These are phyloP conservation scores for Netelia melanura DNA, from an alignment of 2,888 invertebrate species.

Conservation along the genomic window DNA sequence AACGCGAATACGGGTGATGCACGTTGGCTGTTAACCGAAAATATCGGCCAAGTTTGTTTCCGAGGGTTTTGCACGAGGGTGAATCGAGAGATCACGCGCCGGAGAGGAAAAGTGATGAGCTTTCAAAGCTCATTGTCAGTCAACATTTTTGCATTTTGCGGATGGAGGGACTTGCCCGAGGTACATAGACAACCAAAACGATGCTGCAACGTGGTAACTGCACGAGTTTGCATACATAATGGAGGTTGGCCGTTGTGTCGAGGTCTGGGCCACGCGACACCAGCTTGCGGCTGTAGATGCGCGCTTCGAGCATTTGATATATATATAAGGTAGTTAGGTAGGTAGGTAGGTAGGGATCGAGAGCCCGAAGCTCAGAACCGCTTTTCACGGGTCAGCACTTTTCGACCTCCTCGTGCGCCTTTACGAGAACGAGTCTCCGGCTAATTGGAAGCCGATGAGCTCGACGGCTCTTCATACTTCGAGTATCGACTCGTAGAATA, in stretches of 20 bases:
- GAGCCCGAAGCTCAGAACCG: conserved; percentile 24
- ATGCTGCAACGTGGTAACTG: conserved; percentile 56
- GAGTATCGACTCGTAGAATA: conserved; percentile 31
- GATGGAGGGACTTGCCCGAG: conserved; percentile 7
- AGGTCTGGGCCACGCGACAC: conserved; percentile 55
- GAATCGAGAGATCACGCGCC: neutral
- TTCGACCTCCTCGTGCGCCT: conserved; percentile 33
- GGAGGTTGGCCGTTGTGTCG: conserved; percentile 48
- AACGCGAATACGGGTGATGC: neutral
- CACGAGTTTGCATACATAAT: conserved; percentile 66
- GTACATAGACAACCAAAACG: conserved; percentile 34
- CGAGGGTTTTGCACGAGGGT: conserved; percentile 5
- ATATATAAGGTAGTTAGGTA: neutral
- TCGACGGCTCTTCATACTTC: conserved; percentile 39
- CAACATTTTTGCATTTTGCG: conserved; percentile 54
- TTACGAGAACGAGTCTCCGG: conserved; percentile 17
- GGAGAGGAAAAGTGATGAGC: conserved; percentile 33
- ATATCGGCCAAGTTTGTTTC: conserved; percentile 6
- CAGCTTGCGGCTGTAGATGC: conserved; percentile 37
- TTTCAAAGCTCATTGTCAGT: conserved; percentile 52
- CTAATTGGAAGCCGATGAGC: conserved; percentile 57
- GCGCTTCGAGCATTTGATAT: conserved; percentile 28
- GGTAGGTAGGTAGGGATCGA: conserved; percentile 21
- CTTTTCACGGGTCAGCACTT: conserved; percentile 59
- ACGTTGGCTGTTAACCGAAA: neutral